Evolutionary conservation across 2,113 vertebrate genomes (phyloP), one percentile per base, ranked within the genome.

Genomic region (Echinops telfairi): DNA sequence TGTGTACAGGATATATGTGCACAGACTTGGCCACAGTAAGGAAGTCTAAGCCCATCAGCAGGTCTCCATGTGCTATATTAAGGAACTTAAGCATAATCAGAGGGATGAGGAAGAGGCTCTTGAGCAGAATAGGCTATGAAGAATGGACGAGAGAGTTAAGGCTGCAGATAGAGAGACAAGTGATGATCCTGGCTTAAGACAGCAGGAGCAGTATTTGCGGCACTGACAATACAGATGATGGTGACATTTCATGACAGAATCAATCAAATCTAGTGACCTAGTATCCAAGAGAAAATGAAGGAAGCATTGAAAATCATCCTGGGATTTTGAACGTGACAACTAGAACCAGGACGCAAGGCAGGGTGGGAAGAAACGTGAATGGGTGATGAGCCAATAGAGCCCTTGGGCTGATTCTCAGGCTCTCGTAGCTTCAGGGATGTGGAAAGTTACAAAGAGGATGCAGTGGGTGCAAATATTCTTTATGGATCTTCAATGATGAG

Each of bases 1-100:
- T 38, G 62, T 0, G 0, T 38, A 7, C 10, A 66, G 53, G 47
- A 33, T 0, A 4, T 0, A 0, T 17, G 1, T 66, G 16, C 64
- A n/a, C 8, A 62, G 93, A 31, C 31, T 60, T 70, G 38, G 17
- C 23, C 40, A 31, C 16, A 9, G 20, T 4, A 15, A 47, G 85
- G 68, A 25, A 3, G 16, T 47, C 23, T 20, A 22, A 86, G 77
- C 22, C 40, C 62, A 9, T 20, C 1, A 1, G 23, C 2, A 10
- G 8, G 58, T 70, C 62, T 60, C 66, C 22, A 31, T 5, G 33
- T 23, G 68, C 9, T 38, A 0, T 12, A 10, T 2, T 1, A 36
- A 33, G 20, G 70, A 15, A 60, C 7, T 57, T 33, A 62, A 40
- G 31, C 17, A 0, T 31, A 66, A 23, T 92, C 86, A 29, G 25